Conservation (phyloP, 2,113 vertebrate species). For the Sphyrna mokarran region DNA sequence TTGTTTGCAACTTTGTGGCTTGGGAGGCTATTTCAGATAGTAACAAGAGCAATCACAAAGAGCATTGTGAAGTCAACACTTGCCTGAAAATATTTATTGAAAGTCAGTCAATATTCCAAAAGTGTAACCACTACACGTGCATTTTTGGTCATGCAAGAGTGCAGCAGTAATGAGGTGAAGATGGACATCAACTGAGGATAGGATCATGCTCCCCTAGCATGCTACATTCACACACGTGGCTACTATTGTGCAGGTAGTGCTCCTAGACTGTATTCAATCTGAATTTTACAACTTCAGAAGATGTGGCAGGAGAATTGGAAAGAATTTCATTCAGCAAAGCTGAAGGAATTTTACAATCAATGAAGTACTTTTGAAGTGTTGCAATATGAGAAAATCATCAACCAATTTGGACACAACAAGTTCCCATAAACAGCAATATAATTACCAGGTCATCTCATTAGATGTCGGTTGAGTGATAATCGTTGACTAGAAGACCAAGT, state of each 20-base stretch:
- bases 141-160: background rate
- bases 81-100: background rate
- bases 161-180: background rate
- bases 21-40: background rate
- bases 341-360: background rate
- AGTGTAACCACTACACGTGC: background rate
- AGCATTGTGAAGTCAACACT: background rate
- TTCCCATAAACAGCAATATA: background rate
- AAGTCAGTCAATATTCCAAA: background rate
- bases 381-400: background rate
- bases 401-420: background rate
- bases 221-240: background rate
- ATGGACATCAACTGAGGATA: background rate
- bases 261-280: background rate
- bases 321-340: background rate
- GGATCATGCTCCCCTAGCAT: background rate
- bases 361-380: background rate
- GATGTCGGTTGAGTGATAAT: background rate
- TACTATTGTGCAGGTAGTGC: background rate
- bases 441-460: background rate
- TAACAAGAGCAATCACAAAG: background rate
- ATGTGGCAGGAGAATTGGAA: background rate
- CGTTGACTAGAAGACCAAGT: background rate
- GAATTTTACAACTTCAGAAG: background rate
- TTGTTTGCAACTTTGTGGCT: background rate